Evolutionary conservation across 2,888 invertebrate genomes (phyloP).

Genomic region (Chorisops tibialis): DNA sequence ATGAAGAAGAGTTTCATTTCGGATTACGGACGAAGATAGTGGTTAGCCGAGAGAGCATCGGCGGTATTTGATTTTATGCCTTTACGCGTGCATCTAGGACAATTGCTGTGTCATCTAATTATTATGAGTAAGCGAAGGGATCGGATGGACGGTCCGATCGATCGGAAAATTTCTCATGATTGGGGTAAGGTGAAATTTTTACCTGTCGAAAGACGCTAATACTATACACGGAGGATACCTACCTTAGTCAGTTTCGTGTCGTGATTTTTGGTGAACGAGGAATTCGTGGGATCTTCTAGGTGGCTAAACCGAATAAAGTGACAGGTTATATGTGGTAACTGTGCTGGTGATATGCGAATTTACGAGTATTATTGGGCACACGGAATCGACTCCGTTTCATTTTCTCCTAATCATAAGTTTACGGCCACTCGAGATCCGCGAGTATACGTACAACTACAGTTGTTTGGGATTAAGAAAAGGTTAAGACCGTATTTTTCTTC

Average conservation of each 20-base stretch:
- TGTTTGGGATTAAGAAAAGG: too few species aligned
- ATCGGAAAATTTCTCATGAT: slow-evolving; percentile 10
- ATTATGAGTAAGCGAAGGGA: background rate
- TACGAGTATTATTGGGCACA: background rate
- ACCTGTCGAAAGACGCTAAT: background rate
- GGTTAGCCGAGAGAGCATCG: background rate
- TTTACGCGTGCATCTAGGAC: slow-evolving; percentile 2
- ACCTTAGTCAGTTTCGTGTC: background rate
- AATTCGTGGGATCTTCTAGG: slow-evolving; percentile 15
- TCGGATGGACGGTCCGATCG: background rate
- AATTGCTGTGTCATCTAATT: slow-evolving; percentile 16
- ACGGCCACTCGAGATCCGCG: too few species aligned
- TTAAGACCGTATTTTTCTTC: too few species aligned
- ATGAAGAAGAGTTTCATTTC: slow-evolving; percentile 2
- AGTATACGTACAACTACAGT: too few species aligned
- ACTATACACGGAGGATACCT: background rate
- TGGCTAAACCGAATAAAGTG: background rate
- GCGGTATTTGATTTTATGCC: background rate
- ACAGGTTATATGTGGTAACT: slow-evolving; percentile 1
- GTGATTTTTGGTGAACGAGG: slow-evolving; percentile 1
- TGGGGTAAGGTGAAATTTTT: slow-evolving; percentile 16
- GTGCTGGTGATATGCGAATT: slow-evolving; percentile 1
- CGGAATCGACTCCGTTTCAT: background rate
- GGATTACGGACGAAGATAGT: background rate
- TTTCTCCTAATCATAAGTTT: too few species aligned